Evolutionary conservation across 2,113 vertebrate species (phyloP).

Genomic region (Dolichotis patagonum): DNA sequence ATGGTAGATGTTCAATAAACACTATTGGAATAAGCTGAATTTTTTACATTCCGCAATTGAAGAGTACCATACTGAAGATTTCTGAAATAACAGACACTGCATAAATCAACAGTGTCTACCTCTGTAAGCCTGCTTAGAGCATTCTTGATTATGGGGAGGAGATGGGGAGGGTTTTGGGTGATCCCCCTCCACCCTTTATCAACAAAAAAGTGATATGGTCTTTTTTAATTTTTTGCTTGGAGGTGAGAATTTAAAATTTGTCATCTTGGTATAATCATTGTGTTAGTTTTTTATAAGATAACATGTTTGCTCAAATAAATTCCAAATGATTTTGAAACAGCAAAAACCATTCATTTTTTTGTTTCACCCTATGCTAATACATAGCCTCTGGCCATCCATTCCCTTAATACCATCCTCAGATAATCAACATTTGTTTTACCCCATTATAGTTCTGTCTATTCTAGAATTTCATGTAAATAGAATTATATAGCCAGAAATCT

Average conservation of each 20-base stretch:
- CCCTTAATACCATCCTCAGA: neutral
- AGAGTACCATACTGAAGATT: neutral
- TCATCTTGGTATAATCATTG: neutral
- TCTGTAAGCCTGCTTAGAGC: neutral
- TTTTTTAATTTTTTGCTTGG: neutral
- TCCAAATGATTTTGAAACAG: neutral
- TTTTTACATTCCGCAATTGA: constrained; percentile 11
- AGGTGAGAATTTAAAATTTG: neutral
- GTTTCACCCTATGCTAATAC: neutral
- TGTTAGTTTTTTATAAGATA: constrained; percentile 7
- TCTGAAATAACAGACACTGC: neutral
- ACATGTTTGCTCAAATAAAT: neutral
- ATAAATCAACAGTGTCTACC: neutral
- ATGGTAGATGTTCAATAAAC: neutral
- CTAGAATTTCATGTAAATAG: neutral
- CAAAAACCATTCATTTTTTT: neutral
- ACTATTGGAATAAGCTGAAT: neutral
- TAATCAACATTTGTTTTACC: neutral
- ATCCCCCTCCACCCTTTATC: neutral
- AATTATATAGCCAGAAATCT: neutral
- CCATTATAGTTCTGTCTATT: neutral
- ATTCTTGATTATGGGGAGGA: neutral
- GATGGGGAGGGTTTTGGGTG: neutral
- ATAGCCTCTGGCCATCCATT: neutral
- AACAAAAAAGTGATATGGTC: neutral